A percentile compares a stretch with the other conserved stretches of the same genome.
Evolutionary conservation across 2,113 vertebrate species (phyloP).

Genomic region (Capreolus pygargus): DNA sequence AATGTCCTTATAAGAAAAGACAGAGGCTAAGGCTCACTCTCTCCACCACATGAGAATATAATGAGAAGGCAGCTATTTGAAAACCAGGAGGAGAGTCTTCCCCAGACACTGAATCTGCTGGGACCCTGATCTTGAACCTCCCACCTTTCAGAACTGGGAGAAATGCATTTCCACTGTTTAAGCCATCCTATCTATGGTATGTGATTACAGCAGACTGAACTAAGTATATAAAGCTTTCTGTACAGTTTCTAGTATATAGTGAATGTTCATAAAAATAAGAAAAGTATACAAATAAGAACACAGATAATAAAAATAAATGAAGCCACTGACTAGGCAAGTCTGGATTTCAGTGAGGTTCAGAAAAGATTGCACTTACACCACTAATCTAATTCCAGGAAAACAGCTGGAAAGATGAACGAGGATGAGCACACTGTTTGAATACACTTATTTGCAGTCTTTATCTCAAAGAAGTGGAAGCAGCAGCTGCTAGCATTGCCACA

Average conservation of each 20-base stretch:
- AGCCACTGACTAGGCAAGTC: not conserved
- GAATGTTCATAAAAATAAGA: conserved; percentile 4
- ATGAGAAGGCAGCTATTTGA: not conserved
- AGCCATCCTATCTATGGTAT: not conserved
- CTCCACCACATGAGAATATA: not conserved
- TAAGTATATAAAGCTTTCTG: not conserved
- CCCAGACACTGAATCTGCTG: not conserved
- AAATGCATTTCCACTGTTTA: not conserved
- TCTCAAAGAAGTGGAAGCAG: not conserved
- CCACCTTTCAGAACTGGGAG: not conserved
- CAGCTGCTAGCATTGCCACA: not conserved
- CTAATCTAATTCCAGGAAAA: not conserved
- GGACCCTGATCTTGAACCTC: not conserved
- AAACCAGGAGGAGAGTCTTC: not conserved
- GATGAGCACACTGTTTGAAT: not conserved
- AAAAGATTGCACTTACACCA: not conserved
- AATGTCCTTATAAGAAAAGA: not conserved
- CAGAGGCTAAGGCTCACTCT: not conserved
- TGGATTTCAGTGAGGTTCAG: not conserved
- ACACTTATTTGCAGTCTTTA: conserved; percentile 7
- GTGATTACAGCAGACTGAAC: not conserved
- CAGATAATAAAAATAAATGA: not conserved
- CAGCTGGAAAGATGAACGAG: not conserved
- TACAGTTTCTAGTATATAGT: not conserved
- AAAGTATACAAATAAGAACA: not conserved